Evolutionary conservation across 2,888 invertebrate genomes (phyloP).

Genomic region (Drosophila subsilvestris): DNA sequence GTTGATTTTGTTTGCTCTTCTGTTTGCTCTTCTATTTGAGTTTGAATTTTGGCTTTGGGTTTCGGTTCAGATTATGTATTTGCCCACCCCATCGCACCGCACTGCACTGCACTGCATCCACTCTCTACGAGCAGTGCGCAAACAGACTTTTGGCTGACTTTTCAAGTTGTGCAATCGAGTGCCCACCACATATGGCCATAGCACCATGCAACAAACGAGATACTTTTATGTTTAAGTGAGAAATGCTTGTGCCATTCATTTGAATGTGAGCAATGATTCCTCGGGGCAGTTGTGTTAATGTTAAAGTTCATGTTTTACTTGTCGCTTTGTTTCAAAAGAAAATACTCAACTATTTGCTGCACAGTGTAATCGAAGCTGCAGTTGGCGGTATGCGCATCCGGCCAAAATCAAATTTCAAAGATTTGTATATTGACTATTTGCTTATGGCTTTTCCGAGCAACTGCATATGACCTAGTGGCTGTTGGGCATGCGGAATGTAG

Average conservation of each 20-base stretch:
- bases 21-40: slow-evolving; percentile 29
- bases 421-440: slow-evolving; percentile 22
- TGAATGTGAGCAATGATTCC: background rate
- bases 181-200: slow-evolving; percentile 33
- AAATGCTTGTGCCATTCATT: background rate
- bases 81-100: slow-evolving; percentile 12
- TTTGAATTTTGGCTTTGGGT: slow-evolving; percentile 10
- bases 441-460: slow-evolving; percentile 24
- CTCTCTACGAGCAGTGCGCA: slow-evolving; percentile 52
- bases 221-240: background rate
- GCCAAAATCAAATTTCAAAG: slow-evolving; percentile 55
- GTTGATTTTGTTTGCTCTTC: slow-evolving; percentile 44
- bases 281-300: background rate
- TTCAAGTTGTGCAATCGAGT: slow-evolving; percentile 27
- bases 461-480: background rate
- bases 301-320: background rate
- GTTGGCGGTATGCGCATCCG: slow-evolving; percentile 45
- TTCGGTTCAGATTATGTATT: slow-evolving; percentile 33
- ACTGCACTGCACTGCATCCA: too few species aligned
- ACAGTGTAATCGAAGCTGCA: slow-evolving; percentile 52
- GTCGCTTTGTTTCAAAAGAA: too few species aligned
- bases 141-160: slow-evolving; percentile 50
- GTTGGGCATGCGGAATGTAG: background rate
- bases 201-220: background rate
- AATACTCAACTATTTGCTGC: background rate